Evolutionary conservation across 2,888 invertebrate species (phyloP).

Genomic region (Rhodophaea formosa): DNA sequence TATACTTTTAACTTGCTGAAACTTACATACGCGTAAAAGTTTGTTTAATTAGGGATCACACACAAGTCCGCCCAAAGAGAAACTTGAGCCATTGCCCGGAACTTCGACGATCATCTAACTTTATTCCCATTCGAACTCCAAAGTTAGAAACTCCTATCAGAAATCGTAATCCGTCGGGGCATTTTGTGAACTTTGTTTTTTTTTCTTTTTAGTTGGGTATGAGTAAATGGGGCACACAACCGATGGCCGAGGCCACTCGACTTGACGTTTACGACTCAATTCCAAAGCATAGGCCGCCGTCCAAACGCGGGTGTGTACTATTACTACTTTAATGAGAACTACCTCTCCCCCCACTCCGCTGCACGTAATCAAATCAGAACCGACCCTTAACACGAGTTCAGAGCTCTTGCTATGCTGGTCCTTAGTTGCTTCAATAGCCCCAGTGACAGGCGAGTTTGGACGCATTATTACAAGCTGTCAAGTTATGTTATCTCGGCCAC

Average conservation of each 20-base stretch:
- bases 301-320: slow-evolving; percentile 58
- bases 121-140: slow-evolving; percentile 46
- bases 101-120: slow-evolving; percentile 57
- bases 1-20: no score
- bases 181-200: slow-evolving; percentile 53
- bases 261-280: slow-evolving; percentile 80
- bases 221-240: slow-evolving; percentile 68
- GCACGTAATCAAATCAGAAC: slow-evolving; percentile 30
- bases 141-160: slow-evolving; percentile 52
- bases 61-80: slow-evolving; percentile 47
- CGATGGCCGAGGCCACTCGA: slow-evolving; percentile 67
- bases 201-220: slow-evolving; percentile 55
- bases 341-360: slow-evolving; percentile 34
- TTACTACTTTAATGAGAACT: slow-evolving; percentile 63
- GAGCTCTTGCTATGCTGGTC: slow-evolving; percentile 54
- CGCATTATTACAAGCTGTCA: slow-evolving; percentile 66
- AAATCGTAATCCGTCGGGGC: slow-evolving; percentile 47
- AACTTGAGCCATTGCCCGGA: slow-evolving; percentile 50
- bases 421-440: slow-evolving; percentile 53
- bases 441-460: slow-evolving; percentile 67
- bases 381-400: slow-evolving; percentile 34
- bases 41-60: slow-evolving; percentile 30
- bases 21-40: not conserved
- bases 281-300: slow-evolving; percentile 66
- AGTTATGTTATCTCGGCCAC: slow-evolving; percentile 62